Percentiles rank a stretch among this genome's conserved stretches.
Evolutionary conservation across 2,888 invertebrate species (phyloP).

Genomic region (Lathronympha strigana): DNA sequence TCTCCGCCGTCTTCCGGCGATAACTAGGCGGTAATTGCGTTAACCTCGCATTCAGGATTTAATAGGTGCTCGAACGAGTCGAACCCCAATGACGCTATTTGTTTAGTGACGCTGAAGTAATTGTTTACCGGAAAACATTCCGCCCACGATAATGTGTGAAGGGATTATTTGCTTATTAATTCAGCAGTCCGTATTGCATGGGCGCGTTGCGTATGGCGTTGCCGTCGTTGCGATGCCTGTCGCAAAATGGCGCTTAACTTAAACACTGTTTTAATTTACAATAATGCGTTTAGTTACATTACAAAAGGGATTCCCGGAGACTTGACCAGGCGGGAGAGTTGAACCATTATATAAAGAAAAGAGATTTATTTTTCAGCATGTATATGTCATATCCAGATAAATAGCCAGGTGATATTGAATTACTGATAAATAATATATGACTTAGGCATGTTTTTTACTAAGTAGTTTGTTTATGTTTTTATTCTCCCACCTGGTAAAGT

Average conservation of each 20-base stretch:
- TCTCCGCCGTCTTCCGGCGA: conserved; percentile 83
- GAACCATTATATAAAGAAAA: no score
- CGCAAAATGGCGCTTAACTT: not conserved
- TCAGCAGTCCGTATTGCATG: conserved; percentile 37
- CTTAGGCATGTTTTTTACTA: no score
- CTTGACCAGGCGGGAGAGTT: no score
- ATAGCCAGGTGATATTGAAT: no score
- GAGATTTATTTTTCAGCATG: no score
- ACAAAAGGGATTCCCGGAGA: no score
- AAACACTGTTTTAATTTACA: not conserved
- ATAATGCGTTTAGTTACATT: no score
- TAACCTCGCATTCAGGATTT: conserved; percentile 82
- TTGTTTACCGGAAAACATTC: conserved; percentile 69
- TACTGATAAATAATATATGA: no score
- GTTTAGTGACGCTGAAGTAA: conserved; percentile 76
- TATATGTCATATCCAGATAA: no score
- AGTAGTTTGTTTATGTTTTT: no score
- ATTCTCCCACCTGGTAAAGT: no score
- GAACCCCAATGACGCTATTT: conserved; percentile 75
- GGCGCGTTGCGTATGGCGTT: conserved; percentile 11
- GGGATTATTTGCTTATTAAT: conserved; percentile 47
- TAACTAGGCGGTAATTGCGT: conserved; percentile 84
- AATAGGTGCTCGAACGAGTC: conserved; percentile 76
- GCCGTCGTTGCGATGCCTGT: conserved; percentile 13
- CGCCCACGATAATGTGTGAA: conserved; percentile 48